These are phyloP conservation scores for Drosophila suzukii DNA, from an alignment of 1,140 invertebrate species.

Conservation along the genomic window DNA sequence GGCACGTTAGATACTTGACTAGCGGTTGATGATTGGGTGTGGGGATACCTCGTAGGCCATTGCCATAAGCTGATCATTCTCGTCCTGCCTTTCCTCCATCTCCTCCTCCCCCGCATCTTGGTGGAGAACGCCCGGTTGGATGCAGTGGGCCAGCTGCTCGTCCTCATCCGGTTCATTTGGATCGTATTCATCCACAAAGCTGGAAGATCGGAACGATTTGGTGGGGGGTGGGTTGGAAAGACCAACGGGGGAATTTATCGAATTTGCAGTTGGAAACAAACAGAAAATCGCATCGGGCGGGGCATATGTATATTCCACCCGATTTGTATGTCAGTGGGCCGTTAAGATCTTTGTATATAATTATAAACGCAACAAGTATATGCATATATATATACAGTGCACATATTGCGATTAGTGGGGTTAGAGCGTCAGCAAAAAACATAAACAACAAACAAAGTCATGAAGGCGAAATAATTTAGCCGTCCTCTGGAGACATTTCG, in stretches of 20 bases:
- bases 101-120: conserved; percentile 67
- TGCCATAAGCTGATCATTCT: conserved; percentile 71
- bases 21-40: conserved; percentile 20
- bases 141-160: conserved; percentile 77
- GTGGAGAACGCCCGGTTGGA: conserved; percentile 78
- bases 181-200: conserved; percentile 79
- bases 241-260: conserved; percentile 24
- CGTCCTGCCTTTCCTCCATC: conserved; percentile 53
- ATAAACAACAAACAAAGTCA: conserved; percentile 25
- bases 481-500: conserved; percentile 39
- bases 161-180: conserved; percentile 72
- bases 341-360: conserved; percentile 43
- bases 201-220: conserved; percentile 56
- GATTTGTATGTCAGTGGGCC: conserved; percentile 68
- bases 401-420: conserved; percentile 59
- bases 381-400: conserved; percentile 14
- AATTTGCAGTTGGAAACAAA: conserved; percentile 62
- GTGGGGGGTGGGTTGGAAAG: conserved; percentile 4
- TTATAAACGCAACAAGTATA: conserved; percentile 45
- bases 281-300: conserved; percentile 44
- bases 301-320: conserved; percentile 25
- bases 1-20: conserved; percentile 25
- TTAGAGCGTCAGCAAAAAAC: conserved; percentile 57
- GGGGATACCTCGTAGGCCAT: conserved; percentile 73
- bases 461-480: conserved; percentile 3